Evolutionary conservation across 2,113 vertebrate species (phyloP).

Genomic region (Coturnix japonica): DNA sequence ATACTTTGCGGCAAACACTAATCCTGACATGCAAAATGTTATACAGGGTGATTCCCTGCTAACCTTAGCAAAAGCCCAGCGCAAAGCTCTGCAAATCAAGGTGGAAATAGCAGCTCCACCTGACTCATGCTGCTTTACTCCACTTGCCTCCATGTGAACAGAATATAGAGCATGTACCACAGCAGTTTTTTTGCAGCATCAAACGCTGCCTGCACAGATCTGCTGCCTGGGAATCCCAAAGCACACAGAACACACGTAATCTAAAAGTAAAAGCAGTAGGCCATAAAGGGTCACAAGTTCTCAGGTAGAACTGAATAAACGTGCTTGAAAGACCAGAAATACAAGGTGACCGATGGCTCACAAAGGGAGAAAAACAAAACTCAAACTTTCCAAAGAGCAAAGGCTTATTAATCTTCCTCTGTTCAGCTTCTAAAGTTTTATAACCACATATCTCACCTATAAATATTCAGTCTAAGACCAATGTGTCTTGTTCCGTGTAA

Average conservation of each 20-base stretch:
- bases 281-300: not conserved
- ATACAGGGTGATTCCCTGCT: not conserved
- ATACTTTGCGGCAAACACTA: not conserved
- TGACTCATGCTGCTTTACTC: not conserved
- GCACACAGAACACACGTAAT: rapidly evolving
- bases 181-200: not conserved
- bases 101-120: not conserved
- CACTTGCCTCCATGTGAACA: not conserved
- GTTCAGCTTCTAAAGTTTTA: slow-evolving; percentile 53
- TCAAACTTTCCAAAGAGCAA: slow-evolving; percentile 29
- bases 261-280: not conserved
- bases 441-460: slow-evolving; percentile 50
- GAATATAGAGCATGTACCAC: not conserved
- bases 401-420: slow-evolving; percentile 51
- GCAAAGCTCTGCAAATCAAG: not conserved
- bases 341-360: not conserved
- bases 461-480: slow-evolving; percentile 56
- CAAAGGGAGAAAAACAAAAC: slow-evolving; percentile 16
- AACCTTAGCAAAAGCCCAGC: not conserved
- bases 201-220: not conserved
- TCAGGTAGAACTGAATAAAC: slow-evolving; percentile 25
- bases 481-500: slow-evolving; percentile 57
- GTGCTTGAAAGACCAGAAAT: slow-evolving; percentile 33
- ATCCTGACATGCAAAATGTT: not conserved
- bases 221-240: not conserved